Conservation (phyloP, 2,113 vertebrate genomes). For the Chionomys nivalis region DNA sequence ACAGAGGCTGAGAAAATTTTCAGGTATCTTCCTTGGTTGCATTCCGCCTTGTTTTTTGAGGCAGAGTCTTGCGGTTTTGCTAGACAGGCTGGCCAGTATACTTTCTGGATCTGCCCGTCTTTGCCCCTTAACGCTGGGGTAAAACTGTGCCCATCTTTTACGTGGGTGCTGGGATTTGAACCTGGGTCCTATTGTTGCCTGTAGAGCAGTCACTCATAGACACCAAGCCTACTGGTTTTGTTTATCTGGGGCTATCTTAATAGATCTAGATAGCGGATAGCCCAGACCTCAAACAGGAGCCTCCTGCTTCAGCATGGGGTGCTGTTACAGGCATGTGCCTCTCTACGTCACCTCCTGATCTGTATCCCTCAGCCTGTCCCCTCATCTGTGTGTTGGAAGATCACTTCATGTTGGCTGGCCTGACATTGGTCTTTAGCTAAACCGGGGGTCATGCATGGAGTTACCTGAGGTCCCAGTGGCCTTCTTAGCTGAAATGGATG, state of each 20-base stretch:
- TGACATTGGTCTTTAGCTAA: too few relatives aligned
- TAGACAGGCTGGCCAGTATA: not conserved
- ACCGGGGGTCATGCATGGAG: not conserved
- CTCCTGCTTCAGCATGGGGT: not conserved
- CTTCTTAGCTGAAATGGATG: accelerated
- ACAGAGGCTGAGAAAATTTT: too few relatives aligned
- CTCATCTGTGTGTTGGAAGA: not conserved
- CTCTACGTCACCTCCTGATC: accelerated
- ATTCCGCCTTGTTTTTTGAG: too few relatives aligned
- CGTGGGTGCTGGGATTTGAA: not conserved
- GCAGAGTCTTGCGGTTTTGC: not conserved
- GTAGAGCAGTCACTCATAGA: too few relatives aligned
- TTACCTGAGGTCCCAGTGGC: accelerated
- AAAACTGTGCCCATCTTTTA: not conserved
- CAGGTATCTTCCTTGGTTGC: too few relatives aligned
- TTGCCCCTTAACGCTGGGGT: not conserved
- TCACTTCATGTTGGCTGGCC: accelerated
- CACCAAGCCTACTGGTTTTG: not conserved
- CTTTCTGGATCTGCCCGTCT: not conserved
- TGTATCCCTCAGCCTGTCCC: not conserved
- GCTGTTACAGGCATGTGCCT: not conserved
- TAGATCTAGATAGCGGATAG: too few relatives aligned
- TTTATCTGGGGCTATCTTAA: not conserved
- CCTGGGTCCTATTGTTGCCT: not conserved
- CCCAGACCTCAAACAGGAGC: not conserved